Conservation (phyloP, 1,140 invertebrate genomes). For the Venustaconcha ellipsiformis region DNA sequence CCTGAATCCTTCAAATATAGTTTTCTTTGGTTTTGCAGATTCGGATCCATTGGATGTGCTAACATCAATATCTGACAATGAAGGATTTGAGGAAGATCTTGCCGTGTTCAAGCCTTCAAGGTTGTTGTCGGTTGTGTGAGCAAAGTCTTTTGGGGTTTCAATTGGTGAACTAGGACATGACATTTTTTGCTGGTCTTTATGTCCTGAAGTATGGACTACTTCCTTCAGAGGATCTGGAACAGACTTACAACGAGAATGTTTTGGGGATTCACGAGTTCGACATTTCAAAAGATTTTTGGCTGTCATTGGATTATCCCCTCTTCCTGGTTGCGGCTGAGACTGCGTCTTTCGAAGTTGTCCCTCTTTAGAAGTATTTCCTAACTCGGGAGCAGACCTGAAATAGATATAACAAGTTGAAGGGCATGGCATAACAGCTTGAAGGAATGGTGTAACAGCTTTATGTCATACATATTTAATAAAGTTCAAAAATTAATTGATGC, state of each 20-base stretch:
- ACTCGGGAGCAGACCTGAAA: constrained; percentile 69
- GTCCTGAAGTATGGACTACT: constrained; percentile 11
- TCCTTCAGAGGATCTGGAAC: constrained; percentile 47
- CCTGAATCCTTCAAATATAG: constrained; percentile 75
- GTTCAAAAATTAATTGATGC: no score
- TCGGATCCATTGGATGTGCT: neutral
- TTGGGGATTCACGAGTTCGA: constrained; percentile 35
- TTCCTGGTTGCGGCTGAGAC: constrained; percentile 51
- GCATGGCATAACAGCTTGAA: no score
- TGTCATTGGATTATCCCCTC: constrained; percentile 26
- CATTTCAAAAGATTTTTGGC: constrained; percentile 15
- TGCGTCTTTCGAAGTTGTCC: constrained; percentile 67
- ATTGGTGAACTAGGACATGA: constrained; percentile 56
- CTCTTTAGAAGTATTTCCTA: constrained; percentile 65
- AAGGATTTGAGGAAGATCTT: no score
- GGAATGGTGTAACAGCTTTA: no score
- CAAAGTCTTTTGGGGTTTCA: constrained; percentile 43
- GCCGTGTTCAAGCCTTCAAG: neutral
- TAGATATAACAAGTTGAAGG: neutral
- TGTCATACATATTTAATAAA: no score
- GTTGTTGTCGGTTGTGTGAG: constrained; percentile 22
- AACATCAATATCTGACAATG: no score
- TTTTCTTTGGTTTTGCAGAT: constrained; percentile 59
- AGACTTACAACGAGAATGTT: constrained; percentile 58
- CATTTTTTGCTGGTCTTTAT: constrained; percentile 29